Evolutionary conservation across 2,888 invertebrate species (phyloP), one percentile per base, ranked within the genome.

Genomic region (Campaea margaritaria): DNA sequence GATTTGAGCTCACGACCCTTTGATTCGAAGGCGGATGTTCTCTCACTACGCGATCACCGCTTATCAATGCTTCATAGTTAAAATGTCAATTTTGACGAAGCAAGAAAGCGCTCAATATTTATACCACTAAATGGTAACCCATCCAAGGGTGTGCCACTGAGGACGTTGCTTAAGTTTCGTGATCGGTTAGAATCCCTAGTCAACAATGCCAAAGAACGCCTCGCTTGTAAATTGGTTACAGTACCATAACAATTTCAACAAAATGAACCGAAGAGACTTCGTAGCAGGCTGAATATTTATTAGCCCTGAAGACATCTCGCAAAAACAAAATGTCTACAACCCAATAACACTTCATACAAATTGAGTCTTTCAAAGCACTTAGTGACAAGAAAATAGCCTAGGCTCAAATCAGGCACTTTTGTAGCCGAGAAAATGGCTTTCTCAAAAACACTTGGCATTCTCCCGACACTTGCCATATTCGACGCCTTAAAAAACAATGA

Each of bases 401-500:
- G 36, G 42, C 34, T 50, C 27, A 52, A 43, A 51, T 52, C n/a
- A 28, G 15, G 13, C 31, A 38, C 48, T 53, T 58, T 48, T 43
- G 36, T 36, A 15, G 28, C 11, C 4, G 9, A 59, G 34, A 44
- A 59, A 54, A 54, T 45, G 45, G 59, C 45, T 54, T 46, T 50
- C 49, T 45, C 34, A 7, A 21, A 48, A 27, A 49, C 8, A 45
- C 53, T 58, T 39, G 45, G 39, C 34, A 38, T 41, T 39, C 31
- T 12, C 27, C 36, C 27, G 44, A 34, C 11, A 39, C 12, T 47
- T 14, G 36, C 48, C 41, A 53, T 58, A 58, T 52, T 64, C 39
- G 15, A 28, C 31, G 59, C 50, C 46, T 54, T 48, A 51, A 49
- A 68, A 68, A 63, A 69, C 65, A 70, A 69, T 63, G 67, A 67